Evolutionary conservation across 1,140 invertebrate genomes (phyloP).

Genomic region (Potamilus streckersoni): DNA sequence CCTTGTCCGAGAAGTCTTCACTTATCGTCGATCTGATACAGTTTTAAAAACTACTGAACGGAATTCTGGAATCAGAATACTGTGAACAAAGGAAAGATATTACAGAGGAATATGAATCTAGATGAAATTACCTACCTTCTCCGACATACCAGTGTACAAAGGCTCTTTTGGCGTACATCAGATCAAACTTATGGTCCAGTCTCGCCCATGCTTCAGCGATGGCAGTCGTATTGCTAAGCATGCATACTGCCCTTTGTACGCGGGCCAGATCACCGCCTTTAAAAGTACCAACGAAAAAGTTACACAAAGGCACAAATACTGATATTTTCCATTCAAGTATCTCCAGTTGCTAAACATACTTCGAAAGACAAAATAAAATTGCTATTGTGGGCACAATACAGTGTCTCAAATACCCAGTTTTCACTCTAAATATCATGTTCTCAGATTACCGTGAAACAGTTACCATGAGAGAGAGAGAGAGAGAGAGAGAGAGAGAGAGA

Average conservation of each 20-base stretch:
- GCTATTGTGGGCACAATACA: too few species aligned
- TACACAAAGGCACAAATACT: not conserved
- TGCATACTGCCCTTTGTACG: slow-evolving; percentile 43
- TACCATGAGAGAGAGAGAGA: too few species aligned
- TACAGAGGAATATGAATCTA: not conserved
- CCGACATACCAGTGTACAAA: slow-evolving; percentile 69
- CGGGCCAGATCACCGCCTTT: slow-evolving; percentile 45
- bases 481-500: too few species aligned
- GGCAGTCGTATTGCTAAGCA: slow-evolving; percentile 66
- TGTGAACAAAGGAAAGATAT: not conserved
- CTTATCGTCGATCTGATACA: too few species aligned
- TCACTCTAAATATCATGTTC: too few species aligned
- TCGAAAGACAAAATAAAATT: too few species aligned
- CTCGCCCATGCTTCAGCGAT: slow-evolving; percentile 76
- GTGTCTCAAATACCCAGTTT: too few species aligned
- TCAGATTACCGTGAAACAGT: too few species aligned
- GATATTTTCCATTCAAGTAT: too few species aligned
- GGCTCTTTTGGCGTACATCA: slow-evolving; percentile 71
- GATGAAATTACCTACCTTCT: slow-evolving; percentile 62
- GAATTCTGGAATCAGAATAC: not conserved
- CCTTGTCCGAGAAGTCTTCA: not conserved
- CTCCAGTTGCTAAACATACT: too few species aligned
- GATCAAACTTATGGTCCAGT: slow-evolving; percentile 78
- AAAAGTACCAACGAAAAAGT: not conserved
- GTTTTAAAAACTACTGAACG: not conserved